Conservation (phyloP, 2,113 vertebrate species). For the Enhydra lutris region DNA sequence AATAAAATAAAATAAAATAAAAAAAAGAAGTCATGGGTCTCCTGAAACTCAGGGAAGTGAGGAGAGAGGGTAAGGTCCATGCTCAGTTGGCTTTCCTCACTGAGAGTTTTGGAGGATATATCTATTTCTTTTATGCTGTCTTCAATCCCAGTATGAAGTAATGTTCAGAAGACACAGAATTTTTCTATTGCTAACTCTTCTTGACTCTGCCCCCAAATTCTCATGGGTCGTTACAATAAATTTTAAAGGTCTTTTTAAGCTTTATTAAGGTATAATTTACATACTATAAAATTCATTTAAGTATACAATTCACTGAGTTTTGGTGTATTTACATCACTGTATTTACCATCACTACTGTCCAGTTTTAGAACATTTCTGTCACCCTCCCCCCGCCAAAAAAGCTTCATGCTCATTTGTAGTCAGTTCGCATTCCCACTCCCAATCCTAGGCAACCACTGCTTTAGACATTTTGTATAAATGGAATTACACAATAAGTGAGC, state of each 20-base stretch:
- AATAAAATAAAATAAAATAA: no score
- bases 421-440: neutral
- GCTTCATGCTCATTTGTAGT: neutral
- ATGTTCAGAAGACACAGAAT: neutral
- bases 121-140: neutral
- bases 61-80: neutral
- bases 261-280: neutral
- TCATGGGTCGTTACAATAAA: neutral
- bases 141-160: neutral
- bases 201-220: neutral
- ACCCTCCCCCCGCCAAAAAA: neutral
- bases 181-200: constrained; percentile 33
- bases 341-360: neutral
- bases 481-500: neutral
- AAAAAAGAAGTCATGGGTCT: neutral
- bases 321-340: neutral
- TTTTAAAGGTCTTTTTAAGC: neutral
- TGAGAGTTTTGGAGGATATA: neutral
- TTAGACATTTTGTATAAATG: neutral
- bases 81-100: neutral
- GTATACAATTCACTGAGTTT: neutral
- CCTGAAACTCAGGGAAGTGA: neutral
- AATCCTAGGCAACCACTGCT: neutral
- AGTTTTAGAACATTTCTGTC: neutral
- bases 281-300: neutral